A percentile compares a stretch with the other conserved stretches of the same genome.
Conservation (phyloP, 1,140 invertebrate genomes). For the Drosophila oshimai region DNA sequence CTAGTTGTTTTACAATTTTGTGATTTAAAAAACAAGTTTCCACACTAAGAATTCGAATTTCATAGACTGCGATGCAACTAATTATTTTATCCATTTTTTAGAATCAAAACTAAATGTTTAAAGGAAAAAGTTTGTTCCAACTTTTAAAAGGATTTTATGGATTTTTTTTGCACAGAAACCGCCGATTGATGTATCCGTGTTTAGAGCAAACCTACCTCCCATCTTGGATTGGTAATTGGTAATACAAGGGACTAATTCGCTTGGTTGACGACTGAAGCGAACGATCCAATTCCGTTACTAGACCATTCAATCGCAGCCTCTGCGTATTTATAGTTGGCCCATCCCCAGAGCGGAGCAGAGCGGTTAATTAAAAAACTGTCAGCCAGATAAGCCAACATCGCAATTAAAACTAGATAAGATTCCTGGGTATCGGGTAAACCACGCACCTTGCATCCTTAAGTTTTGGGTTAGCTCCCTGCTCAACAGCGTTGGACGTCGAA, state of each 20-base stretch:
- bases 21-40: too few species aligned
- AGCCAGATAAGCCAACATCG: slow-evolving; percentile 58
- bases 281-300: slow-evolving; percentile 33
- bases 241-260: slow-evolving; percentile 4
- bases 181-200: neutral
- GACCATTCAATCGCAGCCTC: slow-evolving; percentile 13
- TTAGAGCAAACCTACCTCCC: slow-evolving; percentile 14
- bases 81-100: too few species aligned
- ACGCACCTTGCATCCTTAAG: slow-evolving; percentile 36
- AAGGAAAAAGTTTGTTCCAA: neutral
- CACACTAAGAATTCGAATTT: too few species aligned
- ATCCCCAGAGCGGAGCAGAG: slow-evolving; percentile 9
- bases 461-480: slow-evolving; percentile 10
- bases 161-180: neutral
- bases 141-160: neutral
- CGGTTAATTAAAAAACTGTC: slow-evolving; percentile 64
- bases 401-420: slow-evolving; percentile 64
- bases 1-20: too few species aligned
- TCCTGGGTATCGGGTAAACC: slow-evolving; percentile 11
- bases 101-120: too few species aligned
- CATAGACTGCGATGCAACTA: too few species aligned
- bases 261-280: slow-evolving; percentile 12
- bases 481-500: slow-evolving; percentile 23
- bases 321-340: slow-evolving; percentile 24
- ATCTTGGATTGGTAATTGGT: slow-evolving; percentile 4